Base-by-base conservation (phyloP, 2,888 invertebrate species). In the Perithous albicinctus region DNA sequence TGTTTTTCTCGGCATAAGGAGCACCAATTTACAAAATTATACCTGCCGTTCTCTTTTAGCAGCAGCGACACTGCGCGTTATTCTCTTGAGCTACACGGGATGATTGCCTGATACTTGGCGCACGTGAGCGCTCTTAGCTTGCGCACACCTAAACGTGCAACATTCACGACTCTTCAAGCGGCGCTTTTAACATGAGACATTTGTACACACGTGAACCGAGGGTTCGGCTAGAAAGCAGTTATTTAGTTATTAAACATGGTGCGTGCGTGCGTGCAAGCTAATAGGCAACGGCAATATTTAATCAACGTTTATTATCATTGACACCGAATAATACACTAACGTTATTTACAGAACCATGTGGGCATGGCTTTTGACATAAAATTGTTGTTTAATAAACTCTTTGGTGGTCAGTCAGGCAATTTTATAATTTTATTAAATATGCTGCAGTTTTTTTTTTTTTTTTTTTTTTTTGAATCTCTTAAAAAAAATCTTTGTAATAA, bases 61-160 rank as follows among this genome's bases (percentile, higher is more conserved):
- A 29, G 32, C 23, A 38, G 8, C 70, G 54, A 72, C 72, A 15
- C n/a, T n/a, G 48, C 73, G 72, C 67, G 41, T 66, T 63, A 35
- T 56, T 41, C 59, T 77, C 61, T 75, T 66, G 78, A 59, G 51
- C 72, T 26, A 35, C 59, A 67, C 64, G 43, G 48, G 82, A 85
- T 86, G 86, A 78, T 84, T 66, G 82, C 86, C 86, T 86, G 86
- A 85, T 86, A 86, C 86, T 86, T 77, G 86, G 86, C 86, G 86
- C 86, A 86, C 84, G 84, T 85, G 79, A 86, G 84, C 84, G 84
- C 86, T 83, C 79, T 76, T 80, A 84, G 80, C 82, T 80, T 85
- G 86, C 86, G 86, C 86, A 86, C 84, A 86, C 84, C 82, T 83
- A 74, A 56, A 70, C 61, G 43, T 72, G 32, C 66, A 67, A 73